A percentile compares a stretch with the other conserved stretches of the same genome.
Conservation (phyloP, 2,888 invertebrate species). For the Cenopis cana region DNA sequence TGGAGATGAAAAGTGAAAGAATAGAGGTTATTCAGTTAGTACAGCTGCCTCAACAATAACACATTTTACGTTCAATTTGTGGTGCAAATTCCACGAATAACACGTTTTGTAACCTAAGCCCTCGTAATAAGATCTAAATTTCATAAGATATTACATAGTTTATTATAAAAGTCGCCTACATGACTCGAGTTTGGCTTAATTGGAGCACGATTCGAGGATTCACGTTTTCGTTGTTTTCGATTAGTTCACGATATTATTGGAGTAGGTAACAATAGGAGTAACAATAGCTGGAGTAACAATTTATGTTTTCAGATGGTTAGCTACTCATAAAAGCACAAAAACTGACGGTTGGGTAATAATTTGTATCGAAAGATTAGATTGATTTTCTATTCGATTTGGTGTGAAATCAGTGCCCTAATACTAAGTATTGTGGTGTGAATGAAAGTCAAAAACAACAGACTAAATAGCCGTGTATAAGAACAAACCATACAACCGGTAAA, state of each 20-base stretch:
- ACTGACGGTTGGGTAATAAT: conserved; percentile 20
- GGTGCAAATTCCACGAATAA: not conserved
- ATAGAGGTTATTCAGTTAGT: not conserved
- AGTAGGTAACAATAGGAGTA: too few relatives aligned
- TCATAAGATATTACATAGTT: not conserved
- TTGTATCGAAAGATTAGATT: conserved; percentile 2
- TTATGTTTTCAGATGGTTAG: conserved; percentile 6
- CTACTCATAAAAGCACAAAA: conserved; percentile 15
- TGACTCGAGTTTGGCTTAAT: conserved; percentile 21
- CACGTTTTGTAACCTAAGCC: not conserved
- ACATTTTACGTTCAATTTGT: not conserved
- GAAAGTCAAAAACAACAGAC: too few relatives aligned
- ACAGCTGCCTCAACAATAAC: not conserved
- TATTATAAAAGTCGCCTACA: conserved; percentile 2
- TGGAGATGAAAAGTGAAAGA: not conserved
- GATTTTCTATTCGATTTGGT: conserved; percentile 1
- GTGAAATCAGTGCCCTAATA: not conserved
- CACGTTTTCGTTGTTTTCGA: conserved; percentile 40
- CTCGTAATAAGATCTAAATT: not conserved
- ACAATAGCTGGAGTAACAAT: conserved; percentile 40
- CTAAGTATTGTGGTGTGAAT: not conserved
- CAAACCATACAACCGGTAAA: not conserved
- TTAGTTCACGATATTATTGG: conserved; percentile 36
- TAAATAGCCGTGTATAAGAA: not conserved
- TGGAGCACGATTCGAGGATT: conserved; percentile 37